Conservation (phyloP, 2,888 invertebrate genomes). For the Acanthococcus lagerstroemiae region DNA sequence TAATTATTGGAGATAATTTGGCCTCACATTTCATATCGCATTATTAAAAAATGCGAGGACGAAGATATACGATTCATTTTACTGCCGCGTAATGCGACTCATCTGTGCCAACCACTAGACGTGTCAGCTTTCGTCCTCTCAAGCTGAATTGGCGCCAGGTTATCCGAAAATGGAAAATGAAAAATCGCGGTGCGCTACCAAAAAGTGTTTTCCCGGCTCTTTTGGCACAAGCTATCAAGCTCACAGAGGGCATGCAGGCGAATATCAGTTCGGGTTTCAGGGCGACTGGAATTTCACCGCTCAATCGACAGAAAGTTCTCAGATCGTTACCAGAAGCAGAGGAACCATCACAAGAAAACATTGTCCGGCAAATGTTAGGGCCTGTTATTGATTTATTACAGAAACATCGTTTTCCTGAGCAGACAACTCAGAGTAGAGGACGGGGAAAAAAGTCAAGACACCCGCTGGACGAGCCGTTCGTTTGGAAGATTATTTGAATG, state of each 20-base stretch:
- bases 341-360: background rate
- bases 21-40: background rate
- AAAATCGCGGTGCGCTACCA: conserved; percentile 21
- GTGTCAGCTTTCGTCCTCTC: conserved; percentile 38
- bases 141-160: conserved; percentile 37
- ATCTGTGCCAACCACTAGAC: conserved; percentile 34
- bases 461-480: background rate
- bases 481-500: too few species aligned
- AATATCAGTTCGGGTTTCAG: conserved; percentile 31
- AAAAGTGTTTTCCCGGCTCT: conserved; percentile 28
- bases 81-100: background rate
- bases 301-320: conserved; percentile 13
- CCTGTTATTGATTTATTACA: background rate
- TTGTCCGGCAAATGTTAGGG: background rate
- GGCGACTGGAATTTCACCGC: conserved; percentile 30
- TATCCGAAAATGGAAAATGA: conserved; percentile 33
- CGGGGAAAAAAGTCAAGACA: background rate
- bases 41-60: background rate
- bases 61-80: conserved; percentile 4
- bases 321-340: background rate
- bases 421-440: too few species aligned
- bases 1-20: conserved; percentile 40
- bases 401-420: background rate
- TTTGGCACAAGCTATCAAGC: conserved; percentile 6
- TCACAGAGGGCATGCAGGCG: conserved; percentile 1